A percentile compares a stretch with the other conserved stretches of the same genome.
phyloP scores from a whole-genome alignment of 2,113 vertebrate genomes.

The Pogonocichla stellata region DNA sequence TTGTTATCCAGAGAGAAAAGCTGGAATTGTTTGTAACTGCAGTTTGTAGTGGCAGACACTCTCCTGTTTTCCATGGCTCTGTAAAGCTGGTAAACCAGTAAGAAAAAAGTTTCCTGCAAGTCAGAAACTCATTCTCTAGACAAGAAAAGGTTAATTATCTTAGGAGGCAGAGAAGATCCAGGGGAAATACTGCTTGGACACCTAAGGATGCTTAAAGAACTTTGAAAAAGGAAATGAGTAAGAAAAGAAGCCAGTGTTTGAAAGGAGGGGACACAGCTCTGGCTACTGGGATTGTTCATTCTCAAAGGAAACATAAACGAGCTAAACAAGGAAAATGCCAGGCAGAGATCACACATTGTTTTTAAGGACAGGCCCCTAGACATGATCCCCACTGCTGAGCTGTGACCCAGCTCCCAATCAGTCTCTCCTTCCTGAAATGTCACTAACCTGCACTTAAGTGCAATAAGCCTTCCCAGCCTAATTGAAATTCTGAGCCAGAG shows the following conservation, averaged over 20 bases:
- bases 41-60: neutral
- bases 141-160: neutral
- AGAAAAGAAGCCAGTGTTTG: neutral
- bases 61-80: neutral
- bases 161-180: neutral
- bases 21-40: neutral
- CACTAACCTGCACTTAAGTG: slow-evolving; percentile 66
- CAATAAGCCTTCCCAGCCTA: slow-evolving; percentile 49
- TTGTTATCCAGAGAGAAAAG: neutral
- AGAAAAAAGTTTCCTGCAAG: neutral
- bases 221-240: neutral
- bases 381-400: slow-evolving; percentile 26
- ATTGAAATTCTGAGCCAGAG: slow-evolving; percentile 65
- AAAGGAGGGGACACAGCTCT: neutral
- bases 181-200: neutral
- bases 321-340: slow-evolving; percentile 62
- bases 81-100: neutral
- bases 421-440: slow-evolving; percentile 61
- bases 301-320: slow-evolving; percentile 35
- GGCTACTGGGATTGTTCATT: slow-evolving; percentile 3
- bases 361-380: slow-evolving; percentile 65
- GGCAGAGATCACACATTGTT: slow-evolving; percentile 38
- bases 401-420: slow-evolving; percentile 56
- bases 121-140: neutral
- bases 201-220: neutral